A percentile compares a stretch with the other conserved stretches of the same genome.
These are phyloP conservation scores for Macaca nemestrina DNA, from an alignment of 2,113 vertebrate genomes.

Conservation along the genomic window DNA sequence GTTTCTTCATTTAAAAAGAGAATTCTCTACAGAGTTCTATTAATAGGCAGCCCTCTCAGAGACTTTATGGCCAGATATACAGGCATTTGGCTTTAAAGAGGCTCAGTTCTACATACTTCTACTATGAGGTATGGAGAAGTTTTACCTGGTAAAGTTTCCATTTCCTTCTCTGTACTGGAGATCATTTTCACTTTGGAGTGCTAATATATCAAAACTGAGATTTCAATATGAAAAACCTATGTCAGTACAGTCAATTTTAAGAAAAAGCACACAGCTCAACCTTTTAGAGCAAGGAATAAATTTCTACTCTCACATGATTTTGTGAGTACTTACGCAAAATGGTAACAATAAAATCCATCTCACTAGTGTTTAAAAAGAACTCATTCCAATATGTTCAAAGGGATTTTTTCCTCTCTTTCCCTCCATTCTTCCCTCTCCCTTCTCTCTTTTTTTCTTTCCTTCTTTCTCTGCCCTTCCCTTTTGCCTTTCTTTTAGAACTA, in stretches of 20 bases:
- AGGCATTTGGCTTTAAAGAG: background rate
- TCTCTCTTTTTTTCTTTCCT: too few relatives aligned
- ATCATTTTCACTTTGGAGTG: constrained; percentile 43
- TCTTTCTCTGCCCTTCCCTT: background rate
- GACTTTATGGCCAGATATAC: background rate
- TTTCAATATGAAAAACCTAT: constrained; percentile 42
- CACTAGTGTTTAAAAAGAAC: background rate
- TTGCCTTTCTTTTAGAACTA: background rate
- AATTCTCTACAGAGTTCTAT: background rate
- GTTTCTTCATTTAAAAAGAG: constrained; percentile 13
- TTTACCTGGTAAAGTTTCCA: constrained; percentile 5
- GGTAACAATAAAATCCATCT: background rate
- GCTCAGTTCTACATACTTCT: background rate
- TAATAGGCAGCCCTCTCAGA: background rate
- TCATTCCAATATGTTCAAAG: background rate
- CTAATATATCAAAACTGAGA: constrained; percentile 12
- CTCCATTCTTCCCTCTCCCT: background rate
- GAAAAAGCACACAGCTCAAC: background rate
- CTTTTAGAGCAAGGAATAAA: background rate
- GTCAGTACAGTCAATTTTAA: constrained; percentile 41
- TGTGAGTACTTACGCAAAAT: background rate
- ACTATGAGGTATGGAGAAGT: background rate
- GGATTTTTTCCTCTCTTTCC: background rate
- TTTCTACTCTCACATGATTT: background rate
- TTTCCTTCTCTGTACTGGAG: background rate